These are phyloP conservation scores for Protosalanx chinensis DNA, from an alignment of 2,797 vertebrate genomes.

Conservation along the genomic window DNA sequence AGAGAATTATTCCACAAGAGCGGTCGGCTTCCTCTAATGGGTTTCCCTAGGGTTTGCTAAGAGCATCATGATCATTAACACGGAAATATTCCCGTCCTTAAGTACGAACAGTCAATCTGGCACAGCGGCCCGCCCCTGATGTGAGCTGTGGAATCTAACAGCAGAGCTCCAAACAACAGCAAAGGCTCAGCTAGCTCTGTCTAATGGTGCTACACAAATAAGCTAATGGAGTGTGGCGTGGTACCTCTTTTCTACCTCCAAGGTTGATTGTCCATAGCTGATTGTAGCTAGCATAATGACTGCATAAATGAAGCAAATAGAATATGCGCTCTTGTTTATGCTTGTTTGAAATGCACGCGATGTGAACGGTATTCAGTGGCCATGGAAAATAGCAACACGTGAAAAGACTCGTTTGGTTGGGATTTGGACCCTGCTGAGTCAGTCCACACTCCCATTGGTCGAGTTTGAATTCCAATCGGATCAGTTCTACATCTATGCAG, in stretches of 20 bases:
- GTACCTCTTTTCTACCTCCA: slow-evolving; percentile 63
- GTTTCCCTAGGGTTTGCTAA: slow-evolving; percentile 31
- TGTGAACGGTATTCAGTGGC: slow-evolving; percentile 36
- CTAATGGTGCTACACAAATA: slow-evolving; percentile 68
- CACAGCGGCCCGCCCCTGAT: slow-evolving; percentile 13
- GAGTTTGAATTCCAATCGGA: slow-evolving; percentile 32
- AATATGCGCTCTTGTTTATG: slow-evolving; percentile 58
- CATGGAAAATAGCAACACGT: slow-evolving; percentile 6
- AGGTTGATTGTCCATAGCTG: slow-evolving; percentile 68
- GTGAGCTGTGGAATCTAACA: slow-evolving; percentile 31
- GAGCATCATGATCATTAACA: slow-evolving; percentile 51
- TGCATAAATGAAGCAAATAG: slow-evolving; percentile 62
- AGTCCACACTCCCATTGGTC: slow-evolving; percentile 38
- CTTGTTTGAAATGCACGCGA: slow-evolving; percentile 39
- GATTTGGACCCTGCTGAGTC: slow-evolving; percentile 31
- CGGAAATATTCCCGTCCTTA: slow-evolving; percentile 50
- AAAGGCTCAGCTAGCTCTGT: slow-evolving; percentile 40
- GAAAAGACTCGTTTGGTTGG: slow-evolving; percentile 14
- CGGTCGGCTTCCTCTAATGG: slow-evolving; percentile 39
- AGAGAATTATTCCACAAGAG: slow-evolving; percentile 32
- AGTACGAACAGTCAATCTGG: slow-evolving; percentile 30
- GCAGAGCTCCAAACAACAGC: slow-evolving; percentile 49
- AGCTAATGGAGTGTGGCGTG: slow-evolving; percentile 61
- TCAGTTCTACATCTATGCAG: slow-evolving; percentile 35
- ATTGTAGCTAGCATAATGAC: slow-evolving; percentile 68